These are phyloP conservation scores for Trachelus troglodyta DNA, from an alignment of 2,888 invertebrate genomes.

Conservation along the genomic window DNA sequence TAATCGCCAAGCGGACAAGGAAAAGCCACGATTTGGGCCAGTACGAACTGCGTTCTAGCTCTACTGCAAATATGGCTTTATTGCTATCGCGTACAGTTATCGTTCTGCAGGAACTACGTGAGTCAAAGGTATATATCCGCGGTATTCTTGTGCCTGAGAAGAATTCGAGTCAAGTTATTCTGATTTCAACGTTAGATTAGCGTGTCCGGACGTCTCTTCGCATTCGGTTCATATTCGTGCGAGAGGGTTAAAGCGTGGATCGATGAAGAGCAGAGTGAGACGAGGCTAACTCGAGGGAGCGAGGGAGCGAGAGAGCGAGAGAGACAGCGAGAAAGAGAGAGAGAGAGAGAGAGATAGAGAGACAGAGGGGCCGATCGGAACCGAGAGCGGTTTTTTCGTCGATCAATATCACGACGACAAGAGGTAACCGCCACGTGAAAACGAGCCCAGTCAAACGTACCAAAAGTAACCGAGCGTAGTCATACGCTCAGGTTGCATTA, in stretches of 20 bases:
- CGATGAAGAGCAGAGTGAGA: neutral
- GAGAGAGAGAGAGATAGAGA: no score
- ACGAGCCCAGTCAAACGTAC: neutral
- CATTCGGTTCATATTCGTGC: neutral
- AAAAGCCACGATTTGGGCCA: conserved; percentile 37
- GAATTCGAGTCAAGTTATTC: neutral
- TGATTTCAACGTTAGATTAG: conserved; percentile 2
- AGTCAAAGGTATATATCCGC: neutral
- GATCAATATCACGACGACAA: neutral
- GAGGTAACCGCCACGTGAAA: neutral
- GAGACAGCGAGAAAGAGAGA: no score
- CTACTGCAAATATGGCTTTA: conserved; percentile 37
- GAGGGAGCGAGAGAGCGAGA: no score
- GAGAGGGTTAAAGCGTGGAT: neutral
- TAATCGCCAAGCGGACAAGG: conserved; percentile 36
- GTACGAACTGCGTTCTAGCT: conserved; percentile 15
- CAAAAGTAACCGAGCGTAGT: neutral
- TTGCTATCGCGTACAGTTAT: conserved; percentile 33
- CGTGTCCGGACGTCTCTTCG: neutral
- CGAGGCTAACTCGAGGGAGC: neutral
- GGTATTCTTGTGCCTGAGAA: neutral
- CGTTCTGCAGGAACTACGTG: neutral
- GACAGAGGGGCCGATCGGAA: neutral
- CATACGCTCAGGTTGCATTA: neutral
- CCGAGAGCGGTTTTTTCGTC: neutral